Conservation (phyloP, 1,140 invertebrate genomes). For the Ganaspis sp. region DNA sequence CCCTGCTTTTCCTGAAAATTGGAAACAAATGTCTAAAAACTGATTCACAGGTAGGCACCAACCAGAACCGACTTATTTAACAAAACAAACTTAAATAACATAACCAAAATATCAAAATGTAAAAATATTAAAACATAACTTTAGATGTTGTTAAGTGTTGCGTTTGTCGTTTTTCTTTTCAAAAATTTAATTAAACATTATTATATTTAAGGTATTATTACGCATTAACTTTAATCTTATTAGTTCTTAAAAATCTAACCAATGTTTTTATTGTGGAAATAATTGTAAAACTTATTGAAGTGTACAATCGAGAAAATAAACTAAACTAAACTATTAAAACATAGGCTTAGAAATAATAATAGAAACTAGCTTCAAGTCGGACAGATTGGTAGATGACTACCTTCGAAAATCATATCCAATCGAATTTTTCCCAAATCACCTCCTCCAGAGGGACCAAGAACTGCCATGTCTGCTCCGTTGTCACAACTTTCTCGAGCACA, state of each 20-base stretch:
- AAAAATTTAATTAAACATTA: too few species aligned
- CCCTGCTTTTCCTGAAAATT: constrained; percentile 71
- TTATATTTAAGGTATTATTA: too few species aligned
- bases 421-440: constrained; percentile 70
- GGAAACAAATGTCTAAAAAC: constrained; percentile 22
- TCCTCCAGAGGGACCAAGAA: constrained; percentile 75
- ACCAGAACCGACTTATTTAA: constrained; percentile 57
- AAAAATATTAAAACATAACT: too few species aligned
- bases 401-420: constrained; percentile 58
- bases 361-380: neutral
- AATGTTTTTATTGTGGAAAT: too few species aligned
- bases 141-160: too few species aligned
- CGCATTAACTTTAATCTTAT: too few species aligned
- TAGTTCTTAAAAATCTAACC: too few species aligned
- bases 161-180: too few species aligned
- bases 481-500: constrained; percentile 87
- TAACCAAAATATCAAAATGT: too few species aligned
- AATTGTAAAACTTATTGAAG: too few species aligned
- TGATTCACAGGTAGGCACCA: constrained; percentile 36
- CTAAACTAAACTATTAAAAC: too few species aligned
- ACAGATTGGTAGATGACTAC: constrained; percentile 37
- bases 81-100: neutral
- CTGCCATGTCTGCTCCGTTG: constrained; percentile 71
- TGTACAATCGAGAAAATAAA: too few species aligned
- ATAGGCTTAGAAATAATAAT: neutral